phyloP scores from a whole-genome alignment of 2,113 vertebrate genomes.

The Chauna torquata region DNA sequence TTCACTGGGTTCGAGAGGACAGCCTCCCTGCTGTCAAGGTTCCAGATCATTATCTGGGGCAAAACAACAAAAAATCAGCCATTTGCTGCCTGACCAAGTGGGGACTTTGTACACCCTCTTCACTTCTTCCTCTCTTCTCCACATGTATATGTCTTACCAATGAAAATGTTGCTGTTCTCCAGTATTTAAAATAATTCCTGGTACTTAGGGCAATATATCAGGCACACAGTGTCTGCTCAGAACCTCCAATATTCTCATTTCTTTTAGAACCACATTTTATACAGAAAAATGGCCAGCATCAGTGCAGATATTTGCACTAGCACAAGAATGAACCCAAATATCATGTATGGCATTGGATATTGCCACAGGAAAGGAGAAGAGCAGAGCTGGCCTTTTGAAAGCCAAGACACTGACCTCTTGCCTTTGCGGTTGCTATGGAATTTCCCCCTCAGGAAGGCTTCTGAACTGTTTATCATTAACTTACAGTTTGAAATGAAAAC shows the following conservation, averaged over 20 bases:
- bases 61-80: neutral
- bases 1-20: constrained; percentile 82
- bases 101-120: neutral
- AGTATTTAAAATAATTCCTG: neutral
- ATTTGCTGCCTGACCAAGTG: neutral
- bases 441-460: neutral
- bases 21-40: constrained; percentile 80
- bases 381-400: neutral
- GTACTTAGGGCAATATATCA: neutral
- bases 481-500: neutral
- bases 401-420: neutral
- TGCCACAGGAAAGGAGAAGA: neutral
- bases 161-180: neutral
- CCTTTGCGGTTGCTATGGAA: neutral
- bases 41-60: constrained; percentile 92
- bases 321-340: neutral
- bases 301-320: neutral
- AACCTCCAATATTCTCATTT: neutral
- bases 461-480: neutral
- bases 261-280: neutral
- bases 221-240: neutral
- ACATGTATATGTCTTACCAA: neutral
- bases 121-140: neutral
- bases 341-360: neutral
- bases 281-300: neutral